Base-by-base conservation (phyloP, 2,797 vertebrate genomes). In the Hirundo rustica region DNA sequence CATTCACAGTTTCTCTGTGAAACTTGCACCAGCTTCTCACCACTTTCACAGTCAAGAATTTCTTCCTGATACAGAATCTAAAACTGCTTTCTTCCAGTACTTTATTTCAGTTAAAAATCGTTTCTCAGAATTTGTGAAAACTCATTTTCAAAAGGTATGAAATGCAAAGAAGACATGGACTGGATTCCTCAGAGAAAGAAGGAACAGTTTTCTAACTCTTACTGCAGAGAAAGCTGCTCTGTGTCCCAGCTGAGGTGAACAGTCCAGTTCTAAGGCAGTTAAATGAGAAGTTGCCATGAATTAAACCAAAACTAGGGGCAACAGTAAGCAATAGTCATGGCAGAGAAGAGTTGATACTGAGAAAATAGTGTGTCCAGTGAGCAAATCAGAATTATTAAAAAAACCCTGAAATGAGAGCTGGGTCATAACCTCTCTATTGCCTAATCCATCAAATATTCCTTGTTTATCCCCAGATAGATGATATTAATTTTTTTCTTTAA, bases 81-180 rank as follows among this genome's bases (percentile, higher is more conserved):
- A 68, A 75, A 16, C 5, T 12, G 4, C 6, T 13, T 32, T 42
- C 22, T 44, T 44, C 23, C 11, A 70, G 61, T 36, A 25, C 9
- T 71, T 83, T 22, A 27, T 67, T 89, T 83, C 32, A 54, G 3
- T 27, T 40, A 82, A 60, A 84, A 50, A 7, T 55, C 91, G 14
- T 25, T 87, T 79, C 60, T 44, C 40, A 60, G 40, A 79, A 16
- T 14, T 58, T 64, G 9, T 1, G 4, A 73, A 55, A 71, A 67
- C 16, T 48, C 0, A 0, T 9, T 76, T 85, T 57, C 22, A 30
- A 50, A 55, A 74, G 11, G 6, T 20, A 5, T 27, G 16, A 72
- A 54, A 15, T 13, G 25, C 12, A 72, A 85, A 71, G 38, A 68
- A 32, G 16, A 38, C 7, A 45, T 48, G 8, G 26, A 42, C 5